A percentile compares a stretch with the other conserved stretches of the same genome.
phyloP scores from a whole-genome alignment of 2,888 invertebrate species.

The Megalurothrips usitatus region DNA sequence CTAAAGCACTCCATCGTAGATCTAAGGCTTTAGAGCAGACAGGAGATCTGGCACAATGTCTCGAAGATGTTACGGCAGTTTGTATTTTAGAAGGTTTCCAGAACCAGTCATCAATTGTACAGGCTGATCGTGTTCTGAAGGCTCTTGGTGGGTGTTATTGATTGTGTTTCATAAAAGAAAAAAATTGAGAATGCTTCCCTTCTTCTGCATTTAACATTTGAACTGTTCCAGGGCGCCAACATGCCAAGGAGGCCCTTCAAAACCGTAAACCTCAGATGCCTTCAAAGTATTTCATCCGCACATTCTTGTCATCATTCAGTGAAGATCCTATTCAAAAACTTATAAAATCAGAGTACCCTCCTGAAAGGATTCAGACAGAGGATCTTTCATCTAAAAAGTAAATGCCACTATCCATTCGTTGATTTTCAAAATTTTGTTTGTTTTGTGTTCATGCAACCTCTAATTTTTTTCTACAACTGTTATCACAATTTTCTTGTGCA shows the following conservation, averaged over 20 bases:
- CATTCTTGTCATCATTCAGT: conserved; percentile 82
- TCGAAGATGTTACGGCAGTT: conserved; percentile 90
- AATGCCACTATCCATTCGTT: conserved; percentile 28
- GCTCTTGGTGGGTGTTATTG: conserved; percentile 56
- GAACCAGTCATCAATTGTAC: conserved; percentile 71
- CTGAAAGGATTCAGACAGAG: conserved; percentile 34
- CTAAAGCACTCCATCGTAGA: conserved; percentile 80
- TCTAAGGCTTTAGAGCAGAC: conserved; percentile 77
- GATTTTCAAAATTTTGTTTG: conserved; percentile 31
- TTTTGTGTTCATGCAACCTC: conserved; percentile 23
- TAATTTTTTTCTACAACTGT: conserved; percentile 27
- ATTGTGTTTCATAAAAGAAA: neutral
- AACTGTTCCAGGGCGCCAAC: conserved; percentile 41
- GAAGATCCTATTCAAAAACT: conserved; percentile 66
- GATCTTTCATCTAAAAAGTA: conserved; percentile 29
- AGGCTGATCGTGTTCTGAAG: conserved; percentile 85
- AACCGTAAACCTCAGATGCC: conserved; percentile 70
- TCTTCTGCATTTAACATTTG: conserved; percentile 13
- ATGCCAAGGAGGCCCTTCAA: conserved; percentile 69
- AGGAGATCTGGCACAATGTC: conserved; percentile 70
- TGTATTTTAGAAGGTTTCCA: conserved; percentile 87
- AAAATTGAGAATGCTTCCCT: neutral
- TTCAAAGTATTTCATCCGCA: conserved; percentile 78
- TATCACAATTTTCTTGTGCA: conserved; percentile 38
- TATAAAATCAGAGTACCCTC: neutral